Conservation (phyloP, 64 coral and sea anemone species). For the Orbicella faveolata region DNA sequence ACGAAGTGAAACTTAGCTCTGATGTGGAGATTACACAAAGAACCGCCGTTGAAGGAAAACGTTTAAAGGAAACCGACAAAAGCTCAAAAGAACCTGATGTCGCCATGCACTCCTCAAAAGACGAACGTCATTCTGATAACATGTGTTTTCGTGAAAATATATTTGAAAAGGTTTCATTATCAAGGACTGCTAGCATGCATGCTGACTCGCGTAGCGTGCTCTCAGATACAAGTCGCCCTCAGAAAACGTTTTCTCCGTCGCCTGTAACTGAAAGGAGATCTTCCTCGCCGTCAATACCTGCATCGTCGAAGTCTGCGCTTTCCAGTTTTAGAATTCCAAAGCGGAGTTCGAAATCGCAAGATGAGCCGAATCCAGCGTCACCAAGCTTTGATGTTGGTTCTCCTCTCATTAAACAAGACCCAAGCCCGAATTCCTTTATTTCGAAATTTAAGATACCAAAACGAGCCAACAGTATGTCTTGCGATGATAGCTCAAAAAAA, state of each 20-base stretch:
- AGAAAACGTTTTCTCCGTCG: not conserved
- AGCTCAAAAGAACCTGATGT: not conserved
- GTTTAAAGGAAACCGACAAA: not conserved
- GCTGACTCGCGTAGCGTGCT: not conserved
- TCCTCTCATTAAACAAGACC: not conserved
- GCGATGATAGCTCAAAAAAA: not conserved
- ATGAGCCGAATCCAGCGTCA: not conserved
- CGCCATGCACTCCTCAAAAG: not conserved
- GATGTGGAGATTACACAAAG: no score
- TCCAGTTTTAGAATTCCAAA: constrained; percentile 24
- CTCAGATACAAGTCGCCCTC: not conserved
- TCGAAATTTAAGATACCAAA: constrained; percentile 32
- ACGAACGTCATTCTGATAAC: not conserved
- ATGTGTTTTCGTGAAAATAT: not conserved
- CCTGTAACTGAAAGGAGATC: not conserved
- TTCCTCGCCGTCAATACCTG: not conserved
- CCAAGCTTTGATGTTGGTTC: not conserved
- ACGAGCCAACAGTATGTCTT: not conserved
- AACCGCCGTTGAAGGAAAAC: no score
- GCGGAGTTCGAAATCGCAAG: not conserved
- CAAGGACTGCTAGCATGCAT: not conserved
- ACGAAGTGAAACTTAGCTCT: not conserved
- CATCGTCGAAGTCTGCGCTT: not conserved
- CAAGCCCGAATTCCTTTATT: not conserved
- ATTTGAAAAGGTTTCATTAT: not conserved